Evolutionary conservation across 2,797 vertebrate species (phyloP).

Genomic region (Centropyge bicolor): DNA sequence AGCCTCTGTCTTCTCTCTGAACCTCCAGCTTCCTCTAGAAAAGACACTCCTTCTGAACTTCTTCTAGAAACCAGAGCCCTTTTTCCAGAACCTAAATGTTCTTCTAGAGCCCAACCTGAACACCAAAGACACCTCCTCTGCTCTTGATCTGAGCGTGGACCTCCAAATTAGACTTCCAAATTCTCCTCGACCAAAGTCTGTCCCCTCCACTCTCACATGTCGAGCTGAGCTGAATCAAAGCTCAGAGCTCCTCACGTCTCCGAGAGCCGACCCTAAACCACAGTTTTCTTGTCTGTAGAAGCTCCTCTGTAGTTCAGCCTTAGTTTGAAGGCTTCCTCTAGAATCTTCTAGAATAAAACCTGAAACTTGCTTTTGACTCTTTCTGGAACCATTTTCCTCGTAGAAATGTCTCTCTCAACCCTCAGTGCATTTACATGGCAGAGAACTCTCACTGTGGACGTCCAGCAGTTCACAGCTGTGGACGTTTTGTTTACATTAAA

Average conservation of each 20-base stretch:
- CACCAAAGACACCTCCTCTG: neutral
- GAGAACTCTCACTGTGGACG: constrained; percentile 24
- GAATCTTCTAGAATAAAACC: constrained; percentile 11
- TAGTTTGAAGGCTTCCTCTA: neutral
- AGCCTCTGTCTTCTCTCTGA: constrained; percentile 29
- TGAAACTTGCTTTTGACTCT: constrained; percentile 3
- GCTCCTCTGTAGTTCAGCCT: neutral
- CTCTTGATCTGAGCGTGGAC: neutral
- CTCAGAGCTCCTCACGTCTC: neutral
- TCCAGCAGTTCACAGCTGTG: constrained; percentile 2
- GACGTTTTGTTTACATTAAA: constrained; percentile 54
- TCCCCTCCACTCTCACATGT: no score
- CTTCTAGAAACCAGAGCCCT: neutral
- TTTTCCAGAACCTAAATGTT: neutral
- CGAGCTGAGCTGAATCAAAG: neutral
- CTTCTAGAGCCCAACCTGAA: neutral
- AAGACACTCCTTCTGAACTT: neutral
- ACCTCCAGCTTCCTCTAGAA: constrained; percentile 22
- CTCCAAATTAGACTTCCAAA: neutral
- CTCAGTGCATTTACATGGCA: constrained; percentile 82
- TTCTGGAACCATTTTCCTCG: constrained; percentile 7
- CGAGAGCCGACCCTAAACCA: neutral
- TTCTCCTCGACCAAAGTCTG: neutral
- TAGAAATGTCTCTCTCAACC: constrained; percentile 20
- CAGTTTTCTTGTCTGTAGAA: neutral